A percentile compares a stretch with the other conserved stretches of the same genome.
Evolutionary conservation across 2,113 vertebrate species (phyloP).

Genomic region (Poecile atricapillus): DNA sequence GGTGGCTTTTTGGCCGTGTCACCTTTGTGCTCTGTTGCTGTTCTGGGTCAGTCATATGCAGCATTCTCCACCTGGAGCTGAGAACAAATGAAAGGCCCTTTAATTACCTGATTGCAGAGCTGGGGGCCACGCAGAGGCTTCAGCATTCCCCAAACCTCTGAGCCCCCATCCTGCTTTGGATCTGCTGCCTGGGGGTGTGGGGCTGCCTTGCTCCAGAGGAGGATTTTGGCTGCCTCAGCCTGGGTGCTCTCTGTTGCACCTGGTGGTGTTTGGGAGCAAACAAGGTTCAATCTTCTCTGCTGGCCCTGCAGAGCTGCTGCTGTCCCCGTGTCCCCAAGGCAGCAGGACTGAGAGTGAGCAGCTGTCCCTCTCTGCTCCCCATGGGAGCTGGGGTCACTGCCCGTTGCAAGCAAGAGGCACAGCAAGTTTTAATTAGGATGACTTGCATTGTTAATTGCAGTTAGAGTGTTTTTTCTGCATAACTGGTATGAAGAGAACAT

Average conservation of each 20-base stretch:
- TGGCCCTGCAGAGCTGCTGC: fast-evolving
- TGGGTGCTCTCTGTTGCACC: neutral
- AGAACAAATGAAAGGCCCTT: neutral
- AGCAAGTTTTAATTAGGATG: neutral
- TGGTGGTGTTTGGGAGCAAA: neutral
- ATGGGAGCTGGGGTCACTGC: neutral
- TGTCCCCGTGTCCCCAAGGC: neutral
- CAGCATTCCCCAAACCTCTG: neutral
- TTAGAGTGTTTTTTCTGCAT: neutral
- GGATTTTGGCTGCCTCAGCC: neutral
- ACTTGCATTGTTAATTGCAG: neutral
- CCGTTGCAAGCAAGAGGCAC: neutral
- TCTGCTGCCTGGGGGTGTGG: fast-evolving
- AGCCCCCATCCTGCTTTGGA: neutral
- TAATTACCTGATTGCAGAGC: neutral
- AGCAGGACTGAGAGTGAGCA: neutral
- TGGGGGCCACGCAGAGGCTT: neutral
- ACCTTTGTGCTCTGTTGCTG: neutral
- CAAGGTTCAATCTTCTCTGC: no score
- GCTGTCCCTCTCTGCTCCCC: neutral
- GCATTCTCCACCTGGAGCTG: neutral
- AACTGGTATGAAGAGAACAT: neutral
- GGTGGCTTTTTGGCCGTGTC: fast-evolving
- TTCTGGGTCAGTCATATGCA: neutral
- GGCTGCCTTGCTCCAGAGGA: neutral